Percentiles rank a stretch among this genome's conserved stretches.
phyloP scores from a whole-genome alignment of 2,113 vertebrate species.

The Hystrix cristata region DNA sequence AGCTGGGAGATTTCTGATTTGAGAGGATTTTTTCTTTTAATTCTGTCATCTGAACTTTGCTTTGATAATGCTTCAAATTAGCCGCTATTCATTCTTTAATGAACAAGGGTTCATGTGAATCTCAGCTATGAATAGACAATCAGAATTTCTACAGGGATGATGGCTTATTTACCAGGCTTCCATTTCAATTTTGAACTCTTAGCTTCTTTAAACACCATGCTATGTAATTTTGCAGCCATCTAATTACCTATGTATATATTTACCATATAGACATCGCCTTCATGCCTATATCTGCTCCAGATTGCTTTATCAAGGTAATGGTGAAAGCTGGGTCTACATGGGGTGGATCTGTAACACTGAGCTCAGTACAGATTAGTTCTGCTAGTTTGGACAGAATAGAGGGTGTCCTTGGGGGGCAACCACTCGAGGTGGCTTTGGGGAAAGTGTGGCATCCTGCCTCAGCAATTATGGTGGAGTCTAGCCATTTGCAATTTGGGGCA shows the following conservation, averaged over 20 bases:
- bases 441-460: rapidly evolving
- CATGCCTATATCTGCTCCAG: constrained; percentile 43
- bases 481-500: too few relatives aligned
- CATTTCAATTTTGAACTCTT: constrained; percentile 86
- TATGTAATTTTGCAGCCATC: constrained; percentile 73
- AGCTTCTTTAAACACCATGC: constrained; percentile 68
- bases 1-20: constrained; percentile 86
- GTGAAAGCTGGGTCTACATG: constrained; percentile 43
- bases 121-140: constrained; percentile 88
- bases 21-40: constrained; percentile 82
- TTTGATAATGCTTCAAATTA: constrained; percentile 87
- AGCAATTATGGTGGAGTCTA: rapidly evolving
- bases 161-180: constrained; percentile 85
- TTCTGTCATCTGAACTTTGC: constrained; percentile 86
- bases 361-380: background rate
- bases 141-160: constrained; percentile 87
- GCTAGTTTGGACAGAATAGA: rapidly evolving
- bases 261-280: constrained; percentile 55
- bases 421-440: rapidly evolving
- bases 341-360: background rate
- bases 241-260: constrained; percentile 79
- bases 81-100: constrained; percentile 89
- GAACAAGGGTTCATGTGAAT: constrained; percentile 86
- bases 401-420: rapidly evolving
- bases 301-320: constrained; percentile 61